phyloP scores from a whole-genome alignment of 2,888 invertebrate genomes.

The Drosophila sordidula region DNA sequence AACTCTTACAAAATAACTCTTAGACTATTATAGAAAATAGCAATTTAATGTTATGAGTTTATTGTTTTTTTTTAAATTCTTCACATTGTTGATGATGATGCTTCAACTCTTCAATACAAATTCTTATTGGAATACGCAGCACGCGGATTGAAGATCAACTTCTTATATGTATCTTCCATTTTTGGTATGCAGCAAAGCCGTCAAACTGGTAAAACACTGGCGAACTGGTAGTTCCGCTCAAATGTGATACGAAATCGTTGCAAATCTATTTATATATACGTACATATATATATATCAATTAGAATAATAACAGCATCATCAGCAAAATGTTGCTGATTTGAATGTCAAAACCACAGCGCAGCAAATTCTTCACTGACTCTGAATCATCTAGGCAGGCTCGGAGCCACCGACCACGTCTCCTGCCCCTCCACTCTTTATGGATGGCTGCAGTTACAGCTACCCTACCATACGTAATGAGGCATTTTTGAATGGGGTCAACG shows the following conservation, averaged over 20 bases:
- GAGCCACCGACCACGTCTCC: too few species aligned
- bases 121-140: neutral
- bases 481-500: conserved; percentile 14
- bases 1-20: too few species aligned
- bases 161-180: neutral
- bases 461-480: conserved; percentile 20
- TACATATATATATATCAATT: neutral
- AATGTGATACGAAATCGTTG: neutral
- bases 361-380: too few species aligned
- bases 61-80: too few species aligned
- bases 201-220: neutral
- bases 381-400: too few species aligned
- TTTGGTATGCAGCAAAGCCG: neutral
- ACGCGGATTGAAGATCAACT: neutral
- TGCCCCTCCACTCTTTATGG: neutral
- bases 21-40: too few species aligned
- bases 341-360: too few species aligned
- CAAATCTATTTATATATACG: neutral
- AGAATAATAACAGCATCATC: too few species aligned
- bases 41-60: too few species aligned
- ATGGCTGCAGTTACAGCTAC: conserved; percentile 4
- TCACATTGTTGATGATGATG: neutral
- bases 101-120: neutral
- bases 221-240: neutral
- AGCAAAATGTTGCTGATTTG: too few species aligned